These are phyloP conservation scores for western clawed frog (Xenopus tropicalis) DNA, from an alignment of 2,113 vertebrate genomes.

Conservation along the genomic window DNA sequence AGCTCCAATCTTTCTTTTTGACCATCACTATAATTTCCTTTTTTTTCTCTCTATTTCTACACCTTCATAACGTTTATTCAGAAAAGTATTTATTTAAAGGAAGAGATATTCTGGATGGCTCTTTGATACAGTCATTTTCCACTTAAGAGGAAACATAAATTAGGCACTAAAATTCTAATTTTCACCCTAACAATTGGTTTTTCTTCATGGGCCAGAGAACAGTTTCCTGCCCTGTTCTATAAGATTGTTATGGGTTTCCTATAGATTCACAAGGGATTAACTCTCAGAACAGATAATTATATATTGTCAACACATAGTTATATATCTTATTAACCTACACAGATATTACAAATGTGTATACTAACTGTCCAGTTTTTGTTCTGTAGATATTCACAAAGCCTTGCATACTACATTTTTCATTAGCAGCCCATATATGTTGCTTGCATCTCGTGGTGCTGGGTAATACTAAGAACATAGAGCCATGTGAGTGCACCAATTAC, in stretches of 20 bases:
- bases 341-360: too few species aligned
- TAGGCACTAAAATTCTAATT: conserved; percentile 8
- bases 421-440: too few species aligned
- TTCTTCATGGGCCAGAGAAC: conserved; percentile 18
- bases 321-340: too few species aligned
- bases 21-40: too few species aligned
- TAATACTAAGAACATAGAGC: too few species aligned
- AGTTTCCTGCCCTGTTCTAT: conserved; percentile 31
- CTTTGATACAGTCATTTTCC: not conserved
- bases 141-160: conserved; percentile 18
- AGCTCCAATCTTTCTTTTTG: too few species aligned
- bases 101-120: not conserved
- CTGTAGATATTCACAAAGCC: too few species aligned
- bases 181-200: conserved; percentile 22
- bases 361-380: too few species aligned
- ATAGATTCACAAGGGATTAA: conserved; percentile 7
- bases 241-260: conserved; percentile 28
- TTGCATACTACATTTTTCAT: too few species aligned
- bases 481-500: too few species aligned
- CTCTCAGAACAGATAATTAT: conserved; percentile 5
- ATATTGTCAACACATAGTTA: not conserved
- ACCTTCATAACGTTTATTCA: not conserved
- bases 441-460: too few species aligned
- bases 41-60: too few species aligned
- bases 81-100: not conserved